Base-by-base conservation (phyloP, 2,888 invertebrate genomes). In the Macrophya annulata region DNA sequence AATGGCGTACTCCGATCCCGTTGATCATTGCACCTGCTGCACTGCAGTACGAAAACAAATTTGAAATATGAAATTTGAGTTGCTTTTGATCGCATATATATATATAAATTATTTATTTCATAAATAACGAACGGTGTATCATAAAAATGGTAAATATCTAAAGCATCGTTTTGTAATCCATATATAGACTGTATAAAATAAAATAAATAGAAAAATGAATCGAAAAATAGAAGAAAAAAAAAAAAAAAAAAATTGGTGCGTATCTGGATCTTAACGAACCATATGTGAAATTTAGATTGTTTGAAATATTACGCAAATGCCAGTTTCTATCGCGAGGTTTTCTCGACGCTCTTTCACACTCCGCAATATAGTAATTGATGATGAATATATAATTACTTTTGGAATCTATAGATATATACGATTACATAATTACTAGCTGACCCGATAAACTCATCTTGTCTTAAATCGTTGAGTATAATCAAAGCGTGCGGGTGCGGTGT, bases 381-480 rank as follows among this genome's bases (percentile, higher is more conserved):
- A 68, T n/a, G 55, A 55, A 55, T 55, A 55, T n/a, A 31, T 68
- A 68, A 68, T 68, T 12, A 25, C 43, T 8, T 43, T 21, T 72
- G 40, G 15, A 43, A 72, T 43, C 43, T 43, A n/a, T 72, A 43
- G 17, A 43, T 31, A 17, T 17, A 55, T n/a, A 31, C 5, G 43
- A 43, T 76, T 76, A 15, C 76, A 76, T 76, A 76, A 76, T 45
- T 48, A 45, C 25, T 25, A 12, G 31, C 76, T 48, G 43, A 76
- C 48, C 76, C 21, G 76, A 21, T 48, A 76, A 76, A 48, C 48
- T 76, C 76, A 76, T 76, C 76, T 43, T 25, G 48, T 21, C n/a
- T 48, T 1, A 25, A 76, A 48, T 12, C 76, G 15, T 48, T 15
- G 15, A 76, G 48, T 37, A 31, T 79, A 55, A 31, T 55, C 10